Percentiles rank a stretch among this genome's conserved stretches.
Conservation (phyloP, 2,888 invertebrate species). For the Diarsia dahlii region DNA sequence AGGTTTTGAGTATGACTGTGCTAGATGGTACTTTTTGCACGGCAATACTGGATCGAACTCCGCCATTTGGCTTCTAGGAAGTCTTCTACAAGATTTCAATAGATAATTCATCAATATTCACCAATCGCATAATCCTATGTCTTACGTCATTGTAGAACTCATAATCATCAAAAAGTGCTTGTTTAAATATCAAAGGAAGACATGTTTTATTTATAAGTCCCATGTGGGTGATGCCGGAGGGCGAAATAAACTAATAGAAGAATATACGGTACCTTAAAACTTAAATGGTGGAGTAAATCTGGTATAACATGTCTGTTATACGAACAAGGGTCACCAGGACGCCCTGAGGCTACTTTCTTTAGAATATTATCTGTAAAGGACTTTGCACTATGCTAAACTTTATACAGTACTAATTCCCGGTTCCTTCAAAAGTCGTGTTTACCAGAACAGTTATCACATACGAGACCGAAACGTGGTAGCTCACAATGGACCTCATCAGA, state of each 20-base stretch:
- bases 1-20: no score
- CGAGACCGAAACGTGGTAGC: no score
- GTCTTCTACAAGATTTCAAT: not conserved
- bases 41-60: no score
- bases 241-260: constrained; percentile 7
- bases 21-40: not conserved
- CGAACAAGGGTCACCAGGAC: constrained; percentile 25
- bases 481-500: no score
- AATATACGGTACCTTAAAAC: not conserved
- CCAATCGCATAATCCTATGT: not conserved
- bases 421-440: no score
- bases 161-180: constrained; percentile 8
- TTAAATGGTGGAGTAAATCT: not conserved
- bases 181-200: constrained; percentile 28
- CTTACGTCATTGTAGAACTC: not conserved
- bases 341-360: constrained; percentile 2
- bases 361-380: not conserved
- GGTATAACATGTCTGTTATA: constrained; percentile 12
- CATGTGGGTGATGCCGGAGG: not conserved
- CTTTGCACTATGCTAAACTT: no score
- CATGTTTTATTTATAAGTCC: not conserved
- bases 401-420: no score
- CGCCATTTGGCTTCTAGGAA: not conserved
- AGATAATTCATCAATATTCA: not conserved
- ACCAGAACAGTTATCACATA: no score